Evolutionary conservation across 1,140 invertebrate genomes (phyloP).

Genomic region (Rhopalosiphum maidis): DNA sequence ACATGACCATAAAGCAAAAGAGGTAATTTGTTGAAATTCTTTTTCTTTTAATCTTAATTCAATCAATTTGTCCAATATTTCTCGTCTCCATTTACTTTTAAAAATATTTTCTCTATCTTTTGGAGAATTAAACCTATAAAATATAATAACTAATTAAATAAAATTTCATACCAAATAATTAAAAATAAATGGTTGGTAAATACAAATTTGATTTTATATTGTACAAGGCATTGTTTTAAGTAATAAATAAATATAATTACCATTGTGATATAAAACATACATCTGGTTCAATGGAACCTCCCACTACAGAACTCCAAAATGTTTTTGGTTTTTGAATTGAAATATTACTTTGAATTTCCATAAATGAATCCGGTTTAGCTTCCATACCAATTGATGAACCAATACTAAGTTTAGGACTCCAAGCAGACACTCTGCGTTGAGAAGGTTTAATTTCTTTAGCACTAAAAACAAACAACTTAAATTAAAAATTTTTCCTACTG

Average conservation of each 20-base stretch:
- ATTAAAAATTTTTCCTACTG: background rate
- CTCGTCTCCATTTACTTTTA: constrained; percentile 31
- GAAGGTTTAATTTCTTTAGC: constrained; percentile 55
- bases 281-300: constrained; percentile 79
- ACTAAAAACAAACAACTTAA: constrained; percentile 19
- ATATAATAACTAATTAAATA: constrained; percentile 59
- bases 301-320: constrained; percentile 77
- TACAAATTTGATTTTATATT: background rate
- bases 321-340: constrained; percentile 52
- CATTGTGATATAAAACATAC: constrained; percentile 76
- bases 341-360: constrained; percentile 69
- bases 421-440: constrained; percentile 67
- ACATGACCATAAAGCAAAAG: background rate
- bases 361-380: constrained; percentile 79
- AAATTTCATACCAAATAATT: background rate
- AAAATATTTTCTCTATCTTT: constrained; percentile 14
- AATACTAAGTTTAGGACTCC: constrained; percentile 82
- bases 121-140: constrained; percentile 62
- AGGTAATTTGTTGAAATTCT: background rate
- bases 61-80: constrained; percentile 10
- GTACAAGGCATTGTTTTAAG: background rate
- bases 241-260: constrained; percentile 65
- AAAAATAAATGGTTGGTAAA: background rate
- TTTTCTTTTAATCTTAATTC: constrained; percentile 27
- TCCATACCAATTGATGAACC: constrained; percentile 80